Evolutionary conservation across 2,113 vertebrate species (phyloP).

Genomic region (Coptodon rendalli): DNA sequence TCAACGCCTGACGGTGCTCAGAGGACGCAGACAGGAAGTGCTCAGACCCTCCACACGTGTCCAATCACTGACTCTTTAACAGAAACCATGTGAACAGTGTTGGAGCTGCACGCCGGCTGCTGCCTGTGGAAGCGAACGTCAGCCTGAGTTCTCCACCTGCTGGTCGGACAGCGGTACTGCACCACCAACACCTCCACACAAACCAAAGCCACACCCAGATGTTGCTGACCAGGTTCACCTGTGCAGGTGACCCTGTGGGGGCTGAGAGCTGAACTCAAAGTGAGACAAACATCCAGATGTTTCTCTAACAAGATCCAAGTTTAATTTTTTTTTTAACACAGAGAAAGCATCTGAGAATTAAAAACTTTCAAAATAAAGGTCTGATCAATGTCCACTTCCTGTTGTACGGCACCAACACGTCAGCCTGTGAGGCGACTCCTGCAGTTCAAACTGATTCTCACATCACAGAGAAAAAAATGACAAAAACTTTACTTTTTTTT

Average conservation of each 20-base stretch:
- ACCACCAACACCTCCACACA: neutral
- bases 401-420: neutral
- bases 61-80: neutral
- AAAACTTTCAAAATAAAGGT: neutral
- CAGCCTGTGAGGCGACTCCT: neutral
- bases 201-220: neutral
- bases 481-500: neutral
- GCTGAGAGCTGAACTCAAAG: neutral
- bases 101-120: neutral
- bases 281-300: neutral
- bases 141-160: neutral
- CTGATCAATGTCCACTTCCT: neutral
- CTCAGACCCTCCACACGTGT: neutral
- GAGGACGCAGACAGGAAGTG: neutral
- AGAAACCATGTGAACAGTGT: neutral
- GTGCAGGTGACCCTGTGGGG: accelerated
- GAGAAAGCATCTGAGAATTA: neutral
- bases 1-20: neutral
- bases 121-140: neutral
- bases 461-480: neutral
- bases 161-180: neutral
- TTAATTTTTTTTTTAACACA: neutral
- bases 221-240: neutral
- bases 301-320: neutral
- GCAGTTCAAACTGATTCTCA: neutral